Evolutionary conservation across 2,888 invertebrate species (phyloP).

Genomic region (Pyrocoelia pectoralis): DNA sequence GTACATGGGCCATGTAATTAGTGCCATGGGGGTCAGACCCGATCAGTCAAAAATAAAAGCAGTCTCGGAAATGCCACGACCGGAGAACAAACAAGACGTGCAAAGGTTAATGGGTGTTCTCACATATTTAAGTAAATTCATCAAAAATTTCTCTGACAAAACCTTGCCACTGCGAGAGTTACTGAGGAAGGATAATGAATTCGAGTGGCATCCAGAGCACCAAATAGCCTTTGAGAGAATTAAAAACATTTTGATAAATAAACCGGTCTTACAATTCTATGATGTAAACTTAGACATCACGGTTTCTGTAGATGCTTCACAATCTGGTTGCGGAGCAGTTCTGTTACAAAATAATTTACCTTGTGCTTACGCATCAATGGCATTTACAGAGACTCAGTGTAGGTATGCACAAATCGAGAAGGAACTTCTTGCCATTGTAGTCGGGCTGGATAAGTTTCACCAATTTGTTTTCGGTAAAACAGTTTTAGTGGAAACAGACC

Average conservation of each 20-base stretch:
- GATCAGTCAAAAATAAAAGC: not conserved
- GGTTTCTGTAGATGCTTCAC: constrained; percentile 42
- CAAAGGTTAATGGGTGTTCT: not conserved
- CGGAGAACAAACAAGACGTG: not conserved
- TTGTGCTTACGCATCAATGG: constrained; percentile 23
- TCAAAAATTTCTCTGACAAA: not conserved
- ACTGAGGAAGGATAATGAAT: not conserved
- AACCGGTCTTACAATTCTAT: constrained; percentile 36
- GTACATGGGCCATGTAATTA: not conserved
- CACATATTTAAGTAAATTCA: not conserved
- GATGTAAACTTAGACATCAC: constrained; percentile 30
- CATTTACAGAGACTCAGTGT: constrained; percentile 43
- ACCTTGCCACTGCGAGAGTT: not conserved
- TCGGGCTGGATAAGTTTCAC: constrained; percentile 36
- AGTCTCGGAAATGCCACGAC: not conserved
- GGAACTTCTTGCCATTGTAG: constrained; percentile 42
- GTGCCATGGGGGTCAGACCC: not conserved
- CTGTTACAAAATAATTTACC: constrained; percentile 42
- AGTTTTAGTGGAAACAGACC: constrained; percentile 46
- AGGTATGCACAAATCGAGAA: constrained; percentile 46
- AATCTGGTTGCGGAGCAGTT: constrained; percentile 42
- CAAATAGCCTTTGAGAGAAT: not conserved
- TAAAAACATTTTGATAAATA: not conserved
- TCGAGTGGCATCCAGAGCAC: not conserved
- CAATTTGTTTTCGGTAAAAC: constrained; percentile 42